Evolutionary conservation across 2,113 vertebrate genomes (phyloP).

Genomic region (Datnioides undecimradiatus): DNA sequence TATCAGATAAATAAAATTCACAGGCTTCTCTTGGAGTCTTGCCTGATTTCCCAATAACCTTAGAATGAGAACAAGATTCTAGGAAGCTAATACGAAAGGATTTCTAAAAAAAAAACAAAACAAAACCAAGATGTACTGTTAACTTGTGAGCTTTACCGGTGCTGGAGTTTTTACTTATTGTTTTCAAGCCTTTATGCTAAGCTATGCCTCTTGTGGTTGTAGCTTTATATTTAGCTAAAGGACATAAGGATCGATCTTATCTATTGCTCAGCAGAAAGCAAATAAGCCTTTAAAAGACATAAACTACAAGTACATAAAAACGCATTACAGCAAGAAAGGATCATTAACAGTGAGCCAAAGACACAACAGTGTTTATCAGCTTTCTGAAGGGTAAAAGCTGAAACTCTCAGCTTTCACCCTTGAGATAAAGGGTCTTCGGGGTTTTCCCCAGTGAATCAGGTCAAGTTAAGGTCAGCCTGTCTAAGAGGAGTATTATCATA

Average conservation of each 20-base stretch:
- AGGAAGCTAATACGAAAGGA: too few species aligned
- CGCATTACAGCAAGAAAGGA: background rate
- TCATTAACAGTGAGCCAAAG: background rate
- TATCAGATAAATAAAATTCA: too few species aligned
- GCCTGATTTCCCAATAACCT: too few species aligned
- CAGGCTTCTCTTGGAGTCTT: too few species aligned
- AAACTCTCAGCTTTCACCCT: background rate
- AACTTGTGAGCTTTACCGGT: background rate
- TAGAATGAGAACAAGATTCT: too few species aligned
- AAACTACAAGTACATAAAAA: background rate
- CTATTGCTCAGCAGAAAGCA: background rate
- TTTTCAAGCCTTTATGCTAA: background rate
- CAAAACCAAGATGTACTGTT: background rate
- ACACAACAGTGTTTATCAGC: background rate
- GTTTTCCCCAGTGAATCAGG: slow-evolving; percentile 36
- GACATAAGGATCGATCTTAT: background rate
- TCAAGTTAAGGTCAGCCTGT: slow-evolving; percentile 41
- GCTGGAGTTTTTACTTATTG: background rate
- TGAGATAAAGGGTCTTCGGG: background rate
- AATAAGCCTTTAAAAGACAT: background rate
- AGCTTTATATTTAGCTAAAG: background rate
- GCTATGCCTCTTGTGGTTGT: background rate
- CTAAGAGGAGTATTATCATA: slow-evolving; percentile 39
- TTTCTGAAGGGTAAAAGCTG: slow-evolving; percentile 17
- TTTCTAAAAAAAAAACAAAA: too few species aligned